Evolutionary conservation across 1,140 invertebrate species (phyloP).

Genomic region (Drosophila trapezifrons): DNA sequence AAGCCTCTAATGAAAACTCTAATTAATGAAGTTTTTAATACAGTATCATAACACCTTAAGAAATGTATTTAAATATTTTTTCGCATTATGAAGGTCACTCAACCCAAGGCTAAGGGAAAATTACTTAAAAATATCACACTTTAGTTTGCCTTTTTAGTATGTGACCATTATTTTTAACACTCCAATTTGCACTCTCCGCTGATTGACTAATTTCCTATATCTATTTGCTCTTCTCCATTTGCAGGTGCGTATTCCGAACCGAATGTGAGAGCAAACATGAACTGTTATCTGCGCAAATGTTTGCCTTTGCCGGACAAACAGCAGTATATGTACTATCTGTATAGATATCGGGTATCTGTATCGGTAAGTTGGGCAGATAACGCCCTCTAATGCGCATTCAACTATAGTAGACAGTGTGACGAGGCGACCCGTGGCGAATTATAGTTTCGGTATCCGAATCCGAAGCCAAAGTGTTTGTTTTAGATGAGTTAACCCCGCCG

Average conservation of each 20-base stretch:
- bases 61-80: too few species aligned
- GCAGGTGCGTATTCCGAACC: conserved; percentile 65
- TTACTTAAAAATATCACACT: not conserved
- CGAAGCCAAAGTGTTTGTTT: conserved; percentile 12
- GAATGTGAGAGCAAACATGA: conserved; percentile 26
- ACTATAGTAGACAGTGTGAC: conserved; percentile 60
- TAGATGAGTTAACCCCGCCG: conserved; percentile 54
- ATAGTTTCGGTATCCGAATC: conserved; percentile 38
- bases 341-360: conserved; percentile 32
- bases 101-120: not conserved
- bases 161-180: conserved; percentile 4
- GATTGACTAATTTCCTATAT: conserved; percentile 53
- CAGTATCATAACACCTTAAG: too few species aligned
- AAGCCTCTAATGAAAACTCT: too few species aligned
- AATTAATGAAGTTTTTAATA: too few species aligned
- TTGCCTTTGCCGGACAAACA: conserved; percentile 12
- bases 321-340: conserved; percentile 11
- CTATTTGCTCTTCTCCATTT: conserved; percentile 49
- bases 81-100: not conserved
- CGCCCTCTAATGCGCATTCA: conserved; percentile 14
- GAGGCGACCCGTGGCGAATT: conserved; percentile 45
- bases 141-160: not conserved
- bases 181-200: conserved; percentile 19
- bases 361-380: conserved; percentile 47
- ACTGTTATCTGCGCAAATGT: conserved; percentile 40